Conservation (phyloP, 2,113 vertebrate genomes). For the Xerus inauris region DNA sequence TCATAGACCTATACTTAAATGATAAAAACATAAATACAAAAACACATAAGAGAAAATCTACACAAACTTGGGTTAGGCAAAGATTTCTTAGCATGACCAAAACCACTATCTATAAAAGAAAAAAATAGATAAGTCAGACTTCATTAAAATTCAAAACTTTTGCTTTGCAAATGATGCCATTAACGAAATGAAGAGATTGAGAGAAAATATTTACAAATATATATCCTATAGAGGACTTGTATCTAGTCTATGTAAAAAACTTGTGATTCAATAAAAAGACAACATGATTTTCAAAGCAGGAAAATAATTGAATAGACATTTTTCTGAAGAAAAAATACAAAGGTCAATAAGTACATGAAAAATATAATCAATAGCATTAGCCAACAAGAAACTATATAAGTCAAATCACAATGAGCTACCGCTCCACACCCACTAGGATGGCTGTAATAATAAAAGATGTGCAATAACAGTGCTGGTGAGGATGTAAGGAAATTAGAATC, state of each 20-base stretch:
- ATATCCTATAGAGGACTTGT: constrained; percentile 23
- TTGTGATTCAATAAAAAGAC: neutral
- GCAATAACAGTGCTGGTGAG: neutral
- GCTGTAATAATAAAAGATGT: neutral
- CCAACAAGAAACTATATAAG: constrained; percentile 13
- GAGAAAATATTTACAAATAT: constrained; percentile 24
- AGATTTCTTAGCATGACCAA: constrained; percentile 33
- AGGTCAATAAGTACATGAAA: constrained; percentile 19
- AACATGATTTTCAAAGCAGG: constrained; percentile 1
- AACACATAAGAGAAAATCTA: constrained; percentile 14
- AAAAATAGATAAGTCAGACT: constrained; percentile 1
- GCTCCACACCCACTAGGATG: neutral
- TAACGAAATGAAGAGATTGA: constrained; percentile 46
- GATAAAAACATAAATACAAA: constrained; percentile 31
- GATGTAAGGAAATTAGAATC: neutral
- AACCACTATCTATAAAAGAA: constrained; percentile 15
- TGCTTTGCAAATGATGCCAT: constrained; percentile 15
- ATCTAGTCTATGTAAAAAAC: constrained; percentile 43
- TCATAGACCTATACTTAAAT: neutral
- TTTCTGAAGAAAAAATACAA: constrained; percentile 2
- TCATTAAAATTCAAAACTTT: constrained; percentile 42
- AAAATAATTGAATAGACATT: constrained; percentile 8
- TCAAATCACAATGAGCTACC: neutral
- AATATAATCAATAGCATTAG: neutral
- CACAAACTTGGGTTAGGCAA: constrained; percentile 25